phyloP scores from a whole-genome alignment of 2,113 vertebrate genomes.

The Carassius gibelio region DNA sequence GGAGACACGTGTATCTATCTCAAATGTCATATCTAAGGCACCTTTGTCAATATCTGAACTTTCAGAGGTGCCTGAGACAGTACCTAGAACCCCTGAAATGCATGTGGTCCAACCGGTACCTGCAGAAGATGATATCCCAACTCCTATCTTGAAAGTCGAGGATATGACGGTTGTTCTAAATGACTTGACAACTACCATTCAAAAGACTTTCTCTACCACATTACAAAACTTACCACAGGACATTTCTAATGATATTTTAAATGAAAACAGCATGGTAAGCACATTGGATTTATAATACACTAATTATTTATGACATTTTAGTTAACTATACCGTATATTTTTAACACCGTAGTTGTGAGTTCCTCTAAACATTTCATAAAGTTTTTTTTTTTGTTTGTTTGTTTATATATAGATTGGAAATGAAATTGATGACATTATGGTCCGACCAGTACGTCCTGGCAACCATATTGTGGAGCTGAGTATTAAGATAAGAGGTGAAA shows the following conservation, averaged over 20 bases:
- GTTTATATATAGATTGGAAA: constrained; percentile 79
- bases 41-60: background rate
- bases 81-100: constrained; percentile 12
- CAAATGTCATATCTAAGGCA: background rate
- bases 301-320: background rate
- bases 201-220: constrained; percentile 26
- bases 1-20: background rate
- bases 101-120: constrained; percentile 52
- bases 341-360: background rate
- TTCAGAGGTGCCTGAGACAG: background rate
- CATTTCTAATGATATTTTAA: constrained; percentile 38
- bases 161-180: constrained; percentile 18
- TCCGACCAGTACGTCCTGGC: constrained; percentile 65
- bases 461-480: constrained; percentile 88
- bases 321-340: background rate
- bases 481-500: constrained; percentile 79
- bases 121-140: constrained; percentile 49
- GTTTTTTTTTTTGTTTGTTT: no score
- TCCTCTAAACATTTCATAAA: background rate
- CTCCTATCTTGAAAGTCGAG: constrained; percentile 23
- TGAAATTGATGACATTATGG: constrained; percentile 78
- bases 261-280: constrained; percentile 66
- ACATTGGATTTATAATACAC: background rate
- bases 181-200: constrained; percentile 33
- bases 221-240: constrained; percentile 20